Percentiles rank a stretch among this genome's conserved stretches.
Conservation (phyloP, 2,888 invertebrate species). For the Oscheius sp. region DNA sequence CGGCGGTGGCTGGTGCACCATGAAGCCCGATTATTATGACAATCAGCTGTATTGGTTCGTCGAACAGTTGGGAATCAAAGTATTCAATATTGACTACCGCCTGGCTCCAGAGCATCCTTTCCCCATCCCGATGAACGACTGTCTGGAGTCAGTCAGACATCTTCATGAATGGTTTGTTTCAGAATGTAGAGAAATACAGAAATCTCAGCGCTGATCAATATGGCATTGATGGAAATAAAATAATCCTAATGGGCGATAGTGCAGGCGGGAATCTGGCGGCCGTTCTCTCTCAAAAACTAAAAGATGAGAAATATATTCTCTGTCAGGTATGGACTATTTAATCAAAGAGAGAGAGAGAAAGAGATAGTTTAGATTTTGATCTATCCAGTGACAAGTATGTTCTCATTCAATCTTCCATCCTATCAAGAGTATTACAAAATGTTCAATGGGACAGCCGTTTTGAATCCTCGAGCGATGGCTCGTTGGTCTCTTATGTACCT, state of each 20-base stretch:
- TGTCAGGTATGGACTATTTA: conserved; percentile 13
- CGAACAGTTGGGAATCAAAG: conserved; percentile 45
- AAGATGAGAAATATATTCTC: conserved; percentile 24
- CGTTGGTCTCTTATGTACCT: conserved; percentile 64
- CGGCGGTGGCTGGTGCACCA: conserved; percentile 65
- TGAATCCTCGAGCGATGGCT: conserved; percentile 58
- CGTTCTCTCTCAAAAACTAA: conserved; percentile 39
- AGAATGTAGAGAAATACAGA: no score
- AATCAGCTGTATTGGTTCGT: conserved; percentile 53
- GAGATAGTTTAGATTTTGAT: conserved; percentile 70
- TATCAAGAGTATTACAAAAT: conserved; percentile 62
- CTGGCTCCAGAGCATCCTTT: conserved; percentile 71
- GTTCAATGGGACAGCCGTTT: conserved; percentile 47
- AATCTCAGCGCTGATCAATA: conserved; percentile 44
- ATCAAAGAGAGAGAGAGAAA: not conserved
- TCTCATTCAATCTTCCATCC: conserved; percentile 69
- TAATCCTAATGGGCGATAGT: conserved; percentile 67
- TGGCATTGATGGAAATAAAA: conserved; percentile 57
- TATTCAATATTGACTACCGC: conserved; percentile 63
- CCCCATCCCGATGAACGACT: conserved; percentile 71
- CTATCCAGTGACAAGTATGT: conserved; percentile 71
- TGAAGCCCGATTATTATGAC: conserved; percentile 62
- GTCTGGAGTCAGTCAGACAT: conserved; percentile 59
- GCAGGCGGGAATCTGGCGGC: conserved; percentile 69
- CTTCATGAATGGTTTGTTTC: conserved; percentile 60